Evolutionary conservation across 2,888 invertebrate genomes (phyloP).

Genomic region (Tholera decimalis): DNA sequence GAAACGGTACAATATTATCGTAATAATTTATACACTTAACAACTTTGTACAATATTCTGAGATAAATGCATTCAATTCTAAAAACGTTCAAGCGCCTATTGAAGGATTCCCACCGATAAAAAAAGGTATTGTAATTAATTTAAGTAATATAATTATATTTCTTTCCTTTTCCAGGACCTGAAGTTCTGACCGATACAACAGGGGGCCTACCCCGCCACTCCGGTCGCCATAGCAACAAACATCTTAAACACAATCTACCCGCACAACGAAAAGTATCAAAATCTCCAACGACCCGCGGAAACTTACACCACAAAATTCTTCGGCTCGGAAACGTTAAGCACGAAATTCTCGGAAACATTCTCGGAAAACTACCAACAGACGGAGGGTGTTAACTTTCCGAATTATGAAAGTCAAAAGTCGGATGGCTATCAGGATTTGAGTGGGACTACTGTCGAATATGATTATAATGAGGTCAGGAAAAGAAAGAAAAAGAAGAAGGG

Average conservation of each 20-base stretch:
- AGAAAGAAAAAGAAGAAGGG: slow-evolving; percentile 80
- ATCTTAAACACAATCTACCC: slow-evolving; percentile 86
- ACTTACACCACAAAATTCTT: slow-evolving; percentile 80
- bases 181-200: slow-evolving; percentile 92
- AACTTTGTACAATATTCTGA: too few species aligned
- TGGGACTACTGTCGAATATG: slow-evolving; percentile 78
- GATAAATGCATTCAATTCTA: too few species aligned
- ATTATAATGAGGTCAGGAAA: slow-evolving; percentile 72
- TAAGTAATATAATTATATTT: too few species aligned
- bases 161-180: slow-evolving; percentile 84
- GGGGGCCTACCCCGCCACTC: slow-evolving; percentile 83
- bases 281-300: slow-evolving; percentile 75
- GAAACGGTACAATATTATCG: too few species aligned
- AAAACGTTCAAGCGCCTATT: too few species aligned
- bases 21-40: too few species aligned
- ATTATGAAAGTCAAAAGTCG: slow-evolving; percentile 75
- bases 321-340: slow-evolving; percentile 83
- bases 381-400: slow-evolving; percentile 81
- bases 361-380: slow-evolving; percentile 85
- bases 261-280: slow-evolving; percentile 82
- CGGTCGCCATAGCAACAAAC: slow-evolving; percentile 85
- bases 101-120: too few species aligned
- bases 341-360: slow-evolving; percentile 82
- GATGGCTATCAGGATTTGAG: slow-evolving; percentile 87
- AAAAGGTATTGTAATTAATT: too few species aligned